Conservation (phyloP, 2,888 invertebrate genomes). For the Selenia dentaria region DNA sequence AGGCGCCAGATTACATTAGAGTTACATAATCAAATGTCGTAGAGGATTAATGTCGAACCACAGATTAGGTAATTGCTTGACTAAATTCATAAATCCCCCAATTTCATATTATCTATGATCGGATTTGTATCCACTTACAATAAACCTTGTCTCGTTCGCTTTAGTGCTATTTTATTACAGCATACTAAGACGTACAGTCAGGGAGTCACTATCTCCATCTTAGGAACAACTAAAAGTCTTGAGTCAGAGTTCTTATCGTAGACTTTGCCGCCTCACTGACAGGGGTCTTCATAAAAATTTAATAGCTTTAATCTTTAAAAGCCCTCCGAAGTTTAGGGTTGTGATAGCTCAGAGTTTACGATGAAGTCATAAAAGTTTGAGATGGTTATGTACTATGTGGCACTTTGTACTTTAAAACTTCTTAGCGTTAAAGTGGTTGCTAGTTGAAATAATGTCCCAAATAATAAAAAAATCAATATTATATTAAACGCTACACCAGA, state of each 20-base stretch:
- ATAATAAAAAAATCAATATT: too few relatives aligned
- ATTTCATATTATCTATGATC: constrained; percentile 19
- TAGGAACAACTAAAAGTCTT: constrained; percentile 48
- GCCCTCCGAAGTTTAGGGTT: constrained; percentile 63
- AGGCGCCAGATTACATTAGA: too few relatives aligned
- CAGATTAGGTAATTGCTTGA: too few relatives aligned
- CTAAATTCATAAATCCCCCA: constrained; percentile 11
- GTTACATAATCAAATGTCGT: too few relatives aligned
- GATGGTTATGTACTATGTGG: constrained; percentile 41
- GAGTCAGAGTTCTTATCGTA: constrained; percentile 57
- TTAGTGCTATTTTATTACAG: constrained; percentile 27
- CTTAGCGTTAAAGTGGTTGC: constrained; percentile 18
- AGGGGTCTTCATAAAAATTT: constrained; percentile 74
- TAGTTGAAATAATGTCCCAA: constrained; percentile 3
- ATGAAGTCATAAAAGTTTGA: constrained; percentile 59
- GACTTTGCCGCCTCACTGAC: constrained; percentile 59
- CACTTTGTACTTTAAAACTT: constrained; percentile 44
- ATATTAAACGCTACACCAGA: too few relatives aligned
- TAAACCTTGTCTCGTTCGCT: constrained; percentile 22
- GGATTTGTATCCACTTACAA: constrained; percentile 22
- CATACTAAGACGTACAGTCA: constrained; percentile 32
- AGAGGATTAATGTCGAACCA: not conserved
- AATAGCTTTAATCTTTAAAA: constrained; percentile 75
- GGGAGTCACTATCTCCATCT: constrained; percentile 36
- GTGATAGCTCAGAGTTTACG: constrained; percentile 66